phyloP scores from a whole-genome alignment of 2,113 vertebrate genomes.

The Antechinus flavipes region DNA sequence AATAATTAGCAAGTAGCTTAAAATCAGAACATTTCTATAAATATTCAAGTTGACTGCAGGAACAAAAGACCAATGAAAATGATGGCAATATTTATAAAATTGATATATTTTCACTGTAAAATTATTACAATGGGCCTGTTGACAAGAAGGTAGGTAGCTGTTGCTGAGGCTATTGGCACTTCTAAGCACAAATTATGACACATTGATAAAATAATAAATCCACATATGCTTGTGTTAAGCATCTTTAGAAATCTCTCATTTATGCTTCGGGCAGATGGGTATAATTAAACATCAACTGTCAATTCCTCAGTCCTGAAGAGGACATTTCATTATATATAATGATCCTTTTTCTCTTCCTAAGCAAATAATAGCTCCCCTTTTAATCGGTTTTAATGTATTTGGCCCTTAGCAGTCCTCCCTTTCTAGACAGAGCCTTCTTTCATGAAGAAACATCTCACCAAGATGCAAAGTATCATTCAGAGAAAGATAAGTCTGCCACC shows the following conservation, averaged over 20 bases:
- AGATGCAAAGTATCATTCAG: neutral
- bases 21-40: neutral
- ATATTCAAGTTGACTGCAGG: slow-evolving; percentile 8
- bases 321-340: slow-evolving; percentile 52
- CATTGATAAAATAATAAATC: neutral
- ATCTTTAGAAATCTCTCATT: neutral
- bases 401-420: slow-evolving; percentile 22
- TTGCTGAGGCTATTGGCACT: neutral
- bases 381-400: slow-evolving; percentile 49
- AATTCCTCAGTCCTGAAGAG: slow-evolving; percentile 56
- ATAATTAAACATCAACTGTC: slow-evolving; percentile 51
- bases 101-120: neutral
- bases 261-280: neutral
- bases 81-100: neutral
- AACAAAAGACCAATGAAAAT: slow-evolving; percentile 7
- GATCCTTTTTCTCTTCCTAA: slow-evolving; percentile 43
- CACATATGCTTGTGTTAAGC: neutral
- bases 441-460: slow-evolving; percentile 18
- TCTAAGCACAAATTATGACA: neutral
- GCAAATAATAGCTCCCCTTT: slow-evolving; percentile 55
- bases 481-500: slow-evolving; percentile 1
- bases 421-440: neutral
- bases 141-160: neutral
- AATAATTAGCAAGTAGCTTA: neutral
- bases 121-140: neutral